phyloP scores from a whole-genome alignment of 2,113 vertebrate species.

The Myotis davidii region DNA sequence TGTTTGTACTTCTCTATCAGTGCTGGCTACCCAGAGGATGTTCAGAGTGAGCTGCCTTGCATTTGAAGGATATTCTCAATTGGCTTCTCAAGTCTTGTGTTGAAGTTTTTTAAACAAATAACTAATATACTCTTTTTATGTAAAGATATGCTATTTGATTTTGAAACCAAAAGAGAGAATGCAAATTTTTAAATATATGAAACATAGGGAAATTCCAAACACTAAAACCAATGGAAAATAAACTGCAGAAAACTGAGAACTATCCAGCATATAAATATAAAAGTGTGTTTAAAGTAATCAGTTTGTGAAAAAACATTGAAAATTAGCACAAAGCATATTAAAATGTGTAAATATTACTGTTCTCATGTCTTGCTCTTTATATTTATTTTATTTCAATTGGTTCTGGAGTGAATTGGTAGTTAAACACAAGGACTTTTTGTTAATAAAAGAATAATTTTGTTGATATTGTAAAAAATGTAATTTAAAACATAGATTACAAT shows the following conservation, averaged over 20 bases:
- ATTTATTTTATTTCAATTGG: slow-evolving; percentile 74
- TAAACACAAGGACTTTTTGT: slow-evolving; percentile 56
- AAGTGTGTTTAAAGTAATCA: slow-evolving; percentile 48
- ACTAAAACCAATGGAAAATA: slow-evolving; percentile 24
- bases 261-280: slow-evolving; percentile 1
- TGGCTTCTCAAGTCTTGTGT: background rate
- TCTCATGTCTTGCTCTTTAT: slow-evolving; percentile 81
- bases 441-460: slow-evolving; percentile 49
- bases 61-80: background rate
- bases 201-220: slow-evolving; percentile 29
- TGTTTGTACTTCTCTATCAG: slow-evolving; percentile 47
- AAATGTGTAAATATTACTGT: slow-evolving; percentile 83
- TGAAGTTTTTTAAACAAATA: slow-evolving; percentile 54
- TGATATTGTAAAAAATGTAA: slow-evolving; percentile 64
- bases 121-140: slow-evolving; percentile 28
- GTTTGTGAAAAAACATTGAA: slow-evolving; percentile 50
- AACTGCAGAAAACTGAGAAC: slow-evolving; percentile 30
- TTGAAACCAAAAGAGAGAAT: slow-evolving; percentile 61
- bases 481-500: slow-evolving; percentile 46
- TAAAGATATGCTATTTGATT: slow-evolving; percentile 48
- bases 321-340: slow-evolving; percentile 75
- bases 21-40: slow-evolving; percentile 26
- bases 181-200: slow-evolving; percentile 30
- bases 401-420: slow-evolving; percentile 61
- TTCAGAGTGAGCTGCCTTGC: background rate